Conservation (phyloP, 2,113 vertebrate species). For the Nothoprocta perdicaria region DNA sequence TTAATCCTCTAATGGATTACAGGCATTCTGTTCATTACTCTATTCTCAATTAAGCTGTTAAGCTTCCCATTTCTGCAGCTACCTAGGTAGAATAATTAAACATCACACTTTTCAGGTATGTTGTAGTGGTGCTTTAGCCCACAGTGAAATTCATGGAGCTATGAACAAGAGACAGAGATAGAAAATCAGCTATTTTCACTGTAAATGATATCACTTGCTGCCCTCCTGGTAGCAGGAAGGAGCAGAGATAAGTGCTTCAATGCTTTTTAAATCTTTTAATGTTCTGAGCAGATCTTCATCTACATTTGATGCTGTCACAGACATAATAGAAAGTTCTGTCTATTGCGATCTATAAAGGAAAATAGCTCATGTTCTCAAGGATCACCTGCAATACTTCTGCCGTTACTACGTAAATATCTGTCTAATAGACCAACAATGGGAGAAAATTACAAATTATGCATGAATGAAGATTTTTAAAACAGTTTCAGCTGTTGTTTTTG, state of each 20-base stretch:
- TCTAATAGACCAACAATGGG: not conserved
- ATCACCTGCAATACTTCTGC: not conserved
- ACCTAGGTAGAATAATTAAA: not conserved
- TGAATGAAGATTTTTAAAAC: not conserved
- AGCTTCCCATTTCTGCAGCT: rapidly evolving
- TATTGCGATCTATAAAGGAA: not conserved
- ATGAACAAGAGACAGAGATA: not conserved
- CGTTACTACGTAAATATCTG: not conserved
- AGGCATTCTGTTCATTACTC: not conserved
- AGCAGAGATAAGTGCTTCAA: not conserved
- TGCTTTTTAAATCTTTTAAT: not conserved
- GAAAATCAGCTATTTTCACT: not conserved
- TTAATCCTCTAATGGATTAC: not conserved
- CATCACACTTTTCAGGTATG: not conserved
- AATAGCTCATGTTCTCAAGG: not conserved
- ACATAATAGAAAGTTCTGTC: not conserved
- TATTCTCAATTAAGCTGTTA: not conserved
- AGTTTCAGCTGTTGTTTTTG: not conserved
- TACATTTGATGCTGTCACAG: not conserved
- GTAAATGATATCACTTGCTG: not conserved
- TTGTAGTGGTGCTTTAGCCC: not conserved
- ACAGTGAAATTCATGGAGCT: not conserved
- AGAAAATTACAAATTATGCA: not conserved
- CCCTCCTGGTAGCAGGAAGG: not conserved
- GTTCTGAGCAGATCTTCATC: not conserved